Evolutionary conservation across 2,113 vertebrate genomes (phyloP), one percentile per base, ranked within the genome.

Genomic region (Nerophis ophidion): DNA sequence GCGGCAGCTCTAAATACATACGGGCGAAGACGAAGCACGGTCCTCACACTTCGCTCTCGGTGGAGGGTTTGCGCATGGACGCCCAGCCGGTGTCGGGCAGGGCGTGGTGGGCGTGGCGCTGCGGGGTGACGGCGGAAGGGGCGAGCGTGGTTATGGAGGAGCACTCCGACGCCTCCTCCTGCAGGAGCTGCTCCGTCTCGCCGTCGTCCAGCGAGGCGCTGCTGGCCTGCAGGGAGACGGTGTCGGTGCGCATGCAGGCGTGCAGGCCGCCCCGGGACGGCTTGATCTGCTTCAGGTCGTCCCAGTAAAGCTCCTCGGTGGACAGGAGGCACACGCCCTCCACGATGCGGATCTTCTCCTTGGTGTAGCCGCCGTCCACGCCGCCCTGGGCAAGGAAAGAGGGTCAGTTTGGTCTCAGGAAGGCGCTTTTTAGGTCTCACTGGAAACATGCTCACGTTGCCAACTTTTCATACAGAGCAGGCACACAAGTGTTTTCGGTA

Each of bases 321-420:
- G 95, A 94, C 72, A 99, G 90, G 60, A 99, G 92, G 76, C 94
- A 96, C 80, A 99, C 95, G 3, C 96, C 97, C 84, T 99, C 97
- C 67, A 98, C 95, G 1, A 98, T 97, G 75, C 92, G 95, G 85
- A 98, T 94, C 90, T 99, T 99, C 87, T 98, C 95, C 87, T 95
- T 97, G 69, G 92, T 95, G 86, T 96, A 97, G 81, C 84, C 90
- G 71, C 90, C 92, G 55, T 99, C 97, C 76, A 90, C 90, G 57
- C 84, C 89, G 60, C 87, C 87, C 96, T 98, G 77, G n/a, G 72
- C n/a, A 58, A 60, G 0, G 1, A 66, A 45, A 72, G 17, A 42
- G 0, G 0, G 5, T 51, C 1, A 57, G 63, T 62, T 44, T 4
- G 11, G 48, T 17, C 13, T 14, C 26, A 26, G 26, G 26, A 3